phyloP scores from a whole-genome alignment of 2,888 invertebrate species.

The Zhengitettix transpicula region DNA sequence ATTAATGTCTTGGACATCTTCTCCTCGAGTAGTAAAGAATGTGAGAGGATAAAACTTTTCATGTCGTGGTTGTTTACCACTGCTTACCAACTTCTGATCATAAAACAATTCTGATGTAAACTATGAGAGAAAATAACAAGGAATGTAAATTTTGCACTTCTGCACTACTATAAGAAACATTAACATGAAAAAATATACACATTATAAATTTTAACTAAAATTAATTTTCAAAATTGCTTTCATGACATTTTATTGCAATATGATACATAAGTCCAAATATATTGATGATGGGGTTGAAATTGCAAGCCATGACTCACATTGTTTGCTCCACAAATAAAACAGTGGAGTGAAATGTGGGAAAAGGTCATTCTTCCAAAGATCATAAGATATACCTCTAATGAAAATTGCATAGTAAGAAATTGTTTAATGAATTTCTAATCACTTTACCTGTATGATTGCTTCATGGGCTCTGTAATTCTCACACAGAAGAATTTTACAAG shows the following conservation, averaged over 20 bases:
- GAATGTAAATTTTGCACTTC: not conserved
- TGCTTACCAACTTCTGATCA: constrained; percentile 55
- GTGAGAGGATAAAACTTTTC: constrained; percentile 55
- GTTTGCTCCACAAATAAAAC: too few species aligned
- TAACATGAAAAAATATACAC: too few species aligned
- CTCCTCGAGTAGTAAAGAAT: constrained; percentile 64
- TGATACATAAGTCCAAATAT: not conserved
- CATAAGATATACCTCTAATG: not conserved
- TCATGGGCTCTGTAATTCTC: constrained; percentile 73
- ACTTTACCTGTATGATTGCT: constrained; percentile 46
- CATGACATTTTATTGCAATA: not conserved
- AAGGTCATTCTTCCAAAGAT: not conserved
- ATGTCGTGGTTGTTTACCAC: constrained; percentile 53
- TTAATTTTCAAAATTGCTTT: not conserved
- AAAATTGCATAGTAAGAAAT: not conserved
- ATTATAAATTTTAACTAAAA: too few species aligned
- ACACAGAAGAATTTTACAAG: constrained; percentile 62
- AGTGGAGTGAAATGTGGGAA: too few species aligned
- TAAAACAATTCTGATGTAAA: constrained; percentile 72
- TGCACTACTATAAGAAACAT: too few species aligned
- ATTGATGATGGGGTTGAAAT: too few species aligned
- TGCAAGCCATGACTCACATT: too few species aligned
- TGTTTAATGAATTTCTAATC: not conserved
- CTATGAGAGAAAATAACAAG: constrained; percentile 15
- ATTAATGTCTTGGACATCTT: constrained; percentile 60